These are phyloP conservation scores for Brachionus calyciflorus DNA, from an alignment of 1,140 invertebrate species.

Conservation along the genomic window DNA sequence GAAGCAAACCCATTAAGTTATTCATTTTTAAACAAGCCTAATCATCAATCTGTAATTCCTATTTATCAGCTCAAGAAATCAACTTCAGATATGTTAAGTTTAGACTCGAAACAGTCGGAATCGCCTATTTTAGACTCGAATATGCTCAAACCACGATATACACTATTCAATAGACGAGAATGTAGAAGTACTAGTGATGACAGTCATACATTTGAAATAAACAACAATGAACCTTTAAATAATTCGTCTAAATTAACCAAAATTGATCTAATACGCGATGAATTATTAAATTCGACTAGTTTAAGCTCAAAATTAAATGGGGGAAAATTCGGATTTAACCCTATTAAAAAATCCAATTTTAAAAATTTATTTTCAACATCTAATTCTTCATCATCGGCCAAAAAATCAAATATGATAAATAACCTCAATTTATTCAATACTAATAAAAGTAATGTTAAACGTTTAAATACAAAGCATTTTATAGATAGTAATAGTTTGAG, in stretches of 20 bases:
- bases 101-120: background rate
- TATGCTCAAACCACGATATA: background rate
- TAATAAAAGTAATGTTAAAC: background rate
- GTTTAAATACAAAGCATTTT: background rate
- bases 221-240: constrained; percentile 27
- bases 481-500: background rate
- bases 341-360: background rate
- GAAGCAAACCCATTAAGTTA: too few relatives aligned
- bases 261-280: background rate
- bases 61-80: constrained; percentile 16
- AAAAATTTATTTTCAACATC: background rate
- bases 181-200: constrained; percentile 21
- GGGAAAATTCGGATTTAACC: constrained; percentile 21
- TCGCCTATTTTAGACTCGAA: background rate
- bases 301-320: background rate
- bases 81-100: background rate
- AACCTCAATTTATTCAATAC: constrained; percentile 2
- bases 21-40: too few relatives aligned
- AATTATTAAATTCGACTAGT: background rate
- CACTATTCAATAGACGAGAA: background rate
- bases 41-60: constrained; percentile 6
- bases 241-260: background rate
- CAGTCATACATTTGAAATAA: background rate
- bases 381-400: background rate
- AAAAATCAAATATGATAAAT: background rate